Evolutionary conservation across 2,888 invertebrate species (phyloP).

Genomic region (Eutolmus rufibarbis): DNA sequence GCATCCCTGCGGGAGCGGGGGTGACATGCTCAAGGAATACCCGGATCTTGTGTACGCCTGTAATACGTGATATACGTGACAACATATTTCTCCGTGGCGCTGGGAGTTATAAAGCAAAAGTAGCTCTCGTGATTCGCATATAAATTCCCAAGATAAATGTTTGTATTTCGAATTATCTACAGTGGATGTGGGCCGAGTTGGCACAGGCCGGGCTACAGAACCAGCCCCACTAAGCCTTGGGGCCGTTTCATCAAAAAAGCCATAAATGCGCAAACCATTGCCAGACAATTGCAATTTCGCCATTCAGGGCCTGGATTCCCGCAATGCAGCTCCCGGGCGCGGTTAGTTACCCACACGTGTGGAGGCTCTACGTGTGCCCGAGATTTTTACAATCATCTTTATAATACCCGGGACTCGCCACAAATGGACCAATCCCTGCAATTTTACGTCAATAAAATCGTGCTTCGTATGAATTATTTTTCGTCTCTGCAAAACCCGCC

Average conservation of each 20-base stretch:
- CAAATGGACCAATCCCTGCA: neutral
- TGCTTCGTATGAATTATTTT: neutral
- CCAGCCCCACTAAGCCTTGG: slow-evolving; percentile 10
- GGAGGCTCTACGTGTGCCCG: neutral
- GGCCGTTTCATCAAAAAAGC: slow-evolving; percentile 36
- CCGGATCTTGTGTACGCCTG: slow-evolving; percentile 25
- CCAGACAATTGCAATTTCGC: slow-evolving; percentile 27
- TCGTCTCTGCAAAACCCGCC: neutral
- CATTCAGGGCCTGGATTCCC: neutral
- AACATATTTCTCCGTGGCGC: neutral
- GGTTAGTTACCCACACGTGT: neutral
- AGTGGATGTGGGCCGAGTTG: slow-evolving; percentile 18
- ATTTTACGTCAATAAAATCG: neutral
- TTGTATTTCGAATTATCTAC: slow-evolving; percentile 34
- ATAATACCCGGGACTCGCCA: neutral
- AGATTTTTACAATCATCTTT: slow-evolving; percentile 5
- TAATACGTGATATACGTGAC: slow-evolving; percentile 39
- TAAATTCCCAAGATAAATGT: slow-evolving; percentile 46
- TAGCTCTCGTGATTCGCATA: slow-evolving; percentile 45
- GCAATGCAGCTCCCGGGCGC: slow-evolving; percentile 1
- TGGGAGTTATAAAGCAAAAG: slow-evolving; percentile 37
- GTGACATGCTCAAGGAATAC: neutral
- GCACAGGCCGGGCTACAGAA: slow-evolving; percentile 2
- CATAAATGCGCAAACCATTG: slow-evolving; percentile 32
- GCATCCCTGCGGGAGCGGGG: neutral